Base-by-base conservation (phyloP, 2,797 vertebrate genomes). In the Bradypus variegatus region DNA sequence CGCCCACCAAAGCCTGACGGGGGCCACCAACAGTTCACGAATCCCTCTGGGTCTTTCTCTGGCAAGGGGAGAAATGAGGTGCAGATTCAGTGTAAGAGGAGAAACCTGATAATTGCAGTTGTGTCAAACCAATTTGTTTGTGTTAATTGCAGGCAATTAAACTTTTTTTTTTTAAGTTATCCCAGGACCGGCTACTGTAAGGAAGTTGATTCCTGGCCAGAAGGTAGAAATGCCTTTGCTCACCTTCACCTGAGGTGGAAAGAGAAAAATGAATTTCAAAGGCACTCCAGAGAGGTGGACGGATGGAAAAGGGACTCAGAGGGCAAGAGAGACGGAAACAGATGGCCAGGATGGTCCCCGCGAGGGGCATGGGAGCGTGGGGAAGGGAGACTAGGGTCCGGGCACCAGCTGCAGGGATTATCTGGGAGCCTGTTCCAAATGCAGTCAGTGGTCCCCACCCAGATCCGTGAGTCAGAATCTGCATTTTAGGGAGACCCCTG, bases 141-240 rank as follows among this genome's bases (percentile, higher is more conserved):
- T 69, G 89, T 91, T 95, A 79, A 93, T 92, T 92, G 92, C 80
- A 79, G 60, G 64, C 92, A 94, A 91, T 95, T 92, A 89, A 94
- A 88, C 77, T 91, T 78, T 27, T 58, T 38, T 58, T 64, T 41
- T 60, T 48, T 18, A 69, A 67, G 67, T 55, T 82, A 88, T 41
- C 86, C 86, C 33, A 75, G 91, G 79, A 86, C 80, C 62, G 73
- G 72, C 58, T 84, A 3, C 81, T 41, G 82, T 36, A 67, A 45
- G 58, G 79, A 90, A 79, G 79, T 33, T 83, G 91, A 60, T 86
- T 93, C 86, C 89, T 62, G 87, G 79, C 90, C 95, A 90, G 80
- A 91, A 80, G 88, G 76, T 79, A 58, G 78, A 60, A 86, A 77
- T 11, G 45, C 45, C 48, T 77, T 25, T 53, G 53, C 25, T n/a